These are phyloP conservation scores for Portunus trituberculatus DNA, from an alignment of 1,140 invertebrate species.

Conservation along the genomic window DNA sequence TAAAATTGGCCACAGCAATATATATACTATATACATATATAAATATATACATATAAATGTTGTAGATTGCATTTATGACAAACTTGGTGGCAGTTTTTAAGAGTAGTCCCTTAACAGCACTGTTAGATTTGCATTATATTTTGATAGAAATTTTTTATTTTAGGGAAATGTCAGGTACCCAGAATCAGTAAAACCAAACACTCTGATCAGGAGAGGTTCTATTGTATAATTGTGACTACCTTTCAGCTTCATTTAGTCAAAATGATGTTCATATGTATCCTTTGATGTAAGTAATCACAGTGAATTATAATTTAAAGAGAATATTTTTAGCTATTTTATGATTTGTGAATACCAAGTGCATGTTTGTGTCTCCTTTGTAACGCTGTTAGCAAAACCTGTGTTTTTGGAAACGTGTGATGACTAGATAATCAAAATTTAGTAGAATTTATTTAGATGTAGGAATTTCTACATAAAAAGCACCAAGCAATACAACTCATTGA, in stretches of 20 bases:
- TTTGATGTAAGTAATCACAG: constrained; percentile 59
- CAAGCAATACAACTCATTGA: constrained; percentile 75
- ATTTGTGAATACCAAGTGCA: constrained; percentile 70
- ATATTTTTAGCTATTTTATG: constrained; percentile 40
- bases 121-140: constrained; percentile 24
- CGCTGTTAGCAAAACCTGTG: constrained; percentile 64
- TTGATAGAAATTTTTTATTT: neutral
- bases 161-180: constrained; percentile 8
- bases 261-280: constrained; percentile 55
- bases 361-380: constrained; percentile 73
- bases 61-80: constrained; percentile 11
- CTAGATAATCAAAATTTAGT: constrained; percentile 76
- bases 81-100: constrained; percentile 20
- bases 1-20: neutral
- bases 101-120: neutral
- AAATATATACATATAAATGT: constrained; percentile 7
- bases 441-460: constrained; percentile 65
- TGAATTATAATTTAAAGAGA: constrained; percentile 45
- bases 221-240: constrained; percentile 45
- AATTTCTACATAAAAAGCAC: constrained; percentile 73
- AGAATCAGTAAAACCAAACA: neutral
- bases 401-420: constrained; percentile 73
- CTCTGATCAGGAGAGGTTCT: constrained; percentile 27
- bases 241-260: constrained; percentile 65
- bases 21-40: neutral